phyloP scores from a whole-genome alignment of 2,888 invertebrate genomes.

The Drosophila anomalata region DNA sequence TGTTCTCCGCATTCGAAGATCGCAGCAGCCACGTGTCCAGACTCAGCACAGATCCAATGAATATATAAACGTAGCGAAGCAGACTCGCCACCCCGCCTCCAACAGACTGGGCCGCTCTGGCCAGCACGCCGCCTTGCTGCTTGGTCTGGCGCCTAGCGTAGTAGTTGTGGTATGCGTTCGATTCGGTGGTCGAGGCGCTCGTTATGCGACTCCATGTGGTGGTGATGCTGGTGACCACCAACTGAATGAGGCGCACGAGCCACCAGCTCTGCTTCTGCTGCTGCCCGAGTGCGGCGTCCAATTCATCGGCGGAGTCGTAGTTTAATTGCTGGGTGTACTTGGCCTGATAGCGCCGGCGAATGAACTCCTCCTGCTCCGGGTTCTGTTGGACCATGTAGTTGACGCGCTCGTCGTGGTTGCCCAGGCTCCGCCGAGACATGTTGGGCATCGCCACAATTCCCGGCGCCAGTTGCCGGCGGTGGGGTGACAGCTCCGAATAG shows the following conservation, averaged over 20 bases:
- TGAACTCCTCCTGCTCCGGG: conserved; percentile 81
- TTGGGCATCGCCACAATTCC: conserved; percentile 94
- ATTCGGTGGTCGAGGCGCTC: conserved; percentile 49
- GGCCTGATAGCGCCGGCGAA: conserved; percentile 81
- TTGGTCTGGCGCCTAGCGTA: conserved; percentile 59
- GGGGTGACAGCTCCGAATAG: conserved; percentile 92
- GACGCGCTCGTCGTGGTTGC: conserved; percentile 86
- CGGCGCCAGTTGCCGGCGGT: conserved; percentile 91
- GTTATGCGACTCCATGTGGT: conserved; percentile 66
- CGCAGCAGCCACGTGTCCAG: conserved; percentile 81
- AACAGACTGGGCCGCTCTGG: conserved; percentile 60
- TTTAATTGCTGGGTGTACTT: conserved; percentile 59
- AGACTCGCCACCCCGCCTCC: conserved; percentile 61
- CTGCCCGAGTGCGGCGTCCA: conserved; percentile 72
- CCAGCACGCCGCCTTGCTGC: conserved; percentile 72
- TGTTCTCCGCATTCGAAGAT: conserved; percentile 74
- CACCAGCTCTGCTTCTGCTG: conserved; percentile 68
- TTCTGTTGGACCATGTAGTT: conserved; percentile 80
- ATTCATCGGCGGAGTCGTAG: conserved; percentile 83
- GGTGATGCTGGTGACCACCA: conserved; percentile 69
- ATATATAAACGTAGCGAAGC: conserved; percentile 76
- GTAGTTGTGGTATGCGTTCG: conserved; percentile 59
- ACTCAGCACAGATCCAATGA: conserved; percentile 81
- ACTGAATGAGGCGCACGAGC: conserved; percentile 74
- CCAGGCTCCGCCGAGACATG: conserved; percentile 92